These are phyloP conservation scores for Raja brachyura DNA, from an alignment of 2,113 vertebrate species.

Conservation along the genomic window DNA sequence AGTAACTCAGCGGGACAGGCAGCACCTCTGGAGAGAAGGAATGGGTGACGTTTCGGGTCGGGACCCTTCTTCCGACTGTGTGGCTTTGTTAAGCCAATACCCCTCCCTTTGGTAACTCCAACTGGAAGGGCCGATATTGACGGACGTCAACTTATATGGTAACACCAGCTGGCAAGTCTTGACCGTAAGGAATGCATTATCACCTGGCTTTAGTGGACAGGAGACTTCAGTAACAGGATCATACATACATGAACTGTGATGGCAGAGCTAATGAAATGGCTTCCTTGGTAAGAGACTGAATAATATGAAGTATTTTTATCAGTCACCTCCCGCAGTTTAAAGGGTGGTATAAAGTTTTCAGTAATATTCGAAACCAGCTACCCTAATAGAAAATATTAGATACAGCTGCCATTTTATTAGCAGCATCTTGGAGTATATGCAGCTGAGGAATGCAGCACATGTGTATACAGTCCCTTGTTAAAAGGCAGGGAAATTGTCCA, in stretches of 20 bases:
- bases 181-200: background rate
- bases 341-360: background rate
- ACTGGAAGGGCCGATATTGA: background rate
- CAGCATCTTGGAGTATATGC: background rate
- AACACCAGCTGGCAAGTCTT: background rate
- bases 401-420: conserved; percentile 14
- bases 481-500: background rate
- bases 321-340: background rate
- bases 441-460: conserved; percentile 17
- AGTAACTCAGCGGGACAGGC: too few species aligned
- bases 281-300: background rate
- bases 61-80: too few species aligned
- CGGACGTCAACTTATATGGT: background rate
- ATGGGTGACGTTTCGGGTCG: too few species aligned
- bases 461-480: background rate
- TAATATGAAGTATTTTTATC: conserved; percentile 1
- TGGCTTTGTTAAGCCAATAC: background rate
- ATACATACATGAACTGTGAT: background rate
- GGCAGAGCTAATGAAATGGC: background rate
- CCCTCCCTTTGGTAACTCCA: too few species aligned
- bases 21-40: too few species aligned
- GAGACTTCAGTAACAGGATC: background rate
- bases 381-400: background rate
- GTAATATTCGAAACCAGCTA: background rate
- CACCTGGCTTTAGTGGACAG: background rate